Evolutionary conservation across 2,797 vertebrate species (phyloP), one percentile per base, ranked within the genome.

Genomic region (Anas capensis): DNA sequence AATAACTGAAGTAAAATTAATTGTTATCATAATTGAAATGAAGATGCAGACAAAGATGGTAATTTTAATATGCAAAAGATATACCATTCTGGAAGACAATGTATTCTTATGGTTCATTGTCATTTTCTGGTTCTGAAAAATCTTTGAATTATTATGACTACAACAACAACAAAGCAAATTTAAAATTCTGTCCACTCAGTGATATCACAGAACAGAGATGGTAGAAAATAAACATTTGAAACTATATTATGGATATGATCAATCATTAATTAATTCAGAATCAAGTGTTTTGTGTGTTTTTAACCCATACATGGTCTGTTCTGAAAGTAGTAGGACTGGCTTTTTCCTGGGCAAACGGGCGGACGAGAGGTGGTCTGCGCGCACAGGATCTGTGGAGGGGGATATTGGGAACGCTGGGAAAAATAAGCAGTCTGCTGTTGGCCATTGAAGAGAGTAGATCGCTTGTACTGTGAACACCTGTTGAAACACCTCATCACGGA

Each of bases 231-330:
- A 62, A 27, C 34, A 61, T 5, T 64, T 77, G 5, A 87, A 91
- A n/a, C 27, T 5, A 78, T 61, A 14, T 14, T 27, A 76, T 19
- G 38, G 57, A 66, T 2, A 33, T 49, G 44, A 33, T 20, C 8
- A 62, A 49, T 46, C 11, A 65, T 42, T 69, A 33, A 34, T 19
- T 81, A 42, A 18, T 42, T 42, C 18, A 75, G 21, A 3, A 33
- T n/a, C 6, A 56, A 2, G 1, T 2, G 8, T n/a, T 70, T 40
- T 21, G 11, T 10, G 31, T 56, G 42, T 77, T 87, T 75, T 46
- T 10, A 14, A 75, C 14, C 2, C 0, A 1, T 24, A 42, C 40
- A 16, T 6, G 40, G 40, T 40, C 40, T 40, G 40, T 40, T 40
- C 40, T 40, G 40, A 40, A 40, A 40, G 40, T 40, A 40, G 14